These are phyloP conservation scores for Oncorhynchus gorbuscha DNA, from an alignment of 2,113 vertebrate genomes.

Conservation along the genomic window DNA sequence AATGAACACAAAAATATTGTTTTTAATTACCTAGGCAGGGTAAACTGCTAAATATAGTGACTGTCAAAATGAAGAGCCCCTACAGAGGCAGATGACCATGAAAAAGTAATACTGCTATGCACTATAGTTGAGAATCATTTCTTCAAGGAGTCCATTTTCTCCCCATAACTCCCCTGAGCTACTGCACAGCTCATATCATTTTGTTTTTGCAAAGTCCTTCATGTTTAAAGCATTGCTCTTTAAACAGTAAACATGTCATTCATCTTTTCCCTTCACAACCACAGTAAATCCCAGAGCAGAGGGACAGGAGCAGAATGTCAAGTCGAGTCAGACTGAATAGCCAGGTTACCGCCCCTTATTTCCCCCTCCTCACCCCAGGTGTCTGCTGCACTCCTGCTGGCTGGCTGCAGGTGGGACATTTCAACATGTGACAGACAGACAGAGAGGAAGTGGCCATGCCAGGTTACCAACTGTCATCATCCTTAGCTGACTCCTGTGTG, in stretches of 20 bases:
- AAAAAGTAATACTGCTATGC: background rate
- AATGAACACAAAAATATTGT: too few species aligned
- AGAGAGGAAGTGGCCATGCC: background rate
- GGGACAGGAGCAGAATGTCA: conserved; percentile 9
- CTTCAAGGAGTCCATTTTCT: conserved; percentile 11
- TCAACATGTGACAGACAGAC: background rate
- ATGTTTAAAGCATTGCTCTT: conserved; percentile 50
- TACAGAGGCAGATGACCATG: conserved; percentile 1
- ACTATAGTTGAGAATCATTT: background rate
- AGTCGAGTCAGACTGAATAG: conserved; percentile 21
- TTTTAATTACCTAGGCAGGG: background rate
- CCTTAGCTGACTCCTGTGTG: background rate
- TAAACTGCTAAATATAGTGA: background rate
- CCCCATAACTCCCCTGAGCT: conserved; percentile 12
- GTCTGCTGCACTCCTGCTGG: background rate
- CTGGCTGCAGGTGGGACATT: background rate
- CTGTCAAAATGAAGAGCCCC: conserved; percentile 5
- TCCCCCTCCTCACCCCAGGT: background rate
- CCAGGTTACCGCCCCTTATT: background rate
- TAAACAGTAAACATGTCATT: conserved; percentile 45
- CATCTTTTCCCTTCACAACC: conserved; percentile 29
- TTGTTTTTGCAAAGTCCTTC: conserved; percentile 59
- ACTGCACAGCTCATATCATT: conserved; percentile 30
- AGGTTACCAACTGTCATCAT: background rate
- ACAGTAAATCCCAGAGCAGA: background rate